phyloP scores from a whole-genome alignment of 1,140 invertebrate species.

The Chrysomallon squamiferum region DNA sequence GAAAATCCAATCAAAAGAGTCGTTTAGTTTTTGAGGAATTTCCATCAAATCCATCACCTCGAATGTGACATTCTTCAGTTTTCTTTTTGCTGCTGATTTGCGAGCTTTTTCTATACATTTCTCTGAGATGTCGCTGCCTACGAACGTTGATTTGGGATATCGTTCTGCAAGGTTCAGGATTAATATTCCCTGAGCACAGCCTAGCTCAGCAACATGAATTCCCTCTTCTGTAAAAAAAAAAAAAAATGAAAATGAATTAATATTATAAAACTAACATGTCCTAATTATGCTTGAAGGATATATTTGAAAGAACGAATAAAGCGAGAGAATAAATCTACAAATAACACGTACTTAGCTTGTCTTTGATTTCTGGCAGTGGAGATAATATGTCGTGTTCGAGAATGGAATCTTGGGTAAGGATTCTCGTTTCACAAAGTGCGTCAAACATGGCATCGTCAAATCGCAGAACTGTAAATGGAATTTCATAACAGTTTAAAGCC shows the following conservation, averaged over 20 bases:
- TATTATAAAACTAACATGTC: too few relatives aligned
- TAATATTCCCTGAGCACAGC: not conserved
- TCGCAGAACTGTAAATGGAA: too few relatives aligned
- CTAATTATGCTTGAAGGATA: too few relatives aligned
- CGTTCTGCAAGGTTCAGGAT: not conserved
- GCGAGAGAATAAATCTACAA: too few relatives aligned
- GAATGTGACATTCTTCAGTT: not conserved
- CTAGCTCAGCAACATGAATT: not conserved
- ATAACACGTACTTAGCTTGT: too few relatives aligned
- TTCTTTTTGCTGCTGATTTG: not conserved
- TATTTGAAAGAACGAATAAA: too few relatives aligned
- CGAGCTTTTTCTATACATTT: not conserved
- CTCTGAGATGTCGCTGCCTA: not conserved
- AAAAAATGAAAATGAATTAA: not conserved
- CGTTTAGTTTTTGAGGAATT: not conserved
- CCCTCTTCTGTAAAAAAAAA: not conserved
- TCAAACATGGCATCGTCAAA: too few relatives aligned
- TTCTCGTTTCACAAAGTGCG: too few relatives aligned
- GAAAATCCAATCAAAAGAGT: constrained; percentile 3
- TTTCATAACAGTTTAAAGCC: too few relatives aligned
- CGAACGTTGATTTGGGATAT: not conserved
- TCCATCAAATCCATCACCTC: not conserved
- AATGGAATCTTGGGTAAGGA: too few relatives aligned
- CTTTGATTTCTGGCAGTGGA: too few relatives aligned
- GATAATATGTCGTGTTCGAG: too few relatives aligned